Conservation (phyloP, 2,888 invertebrate species). For the Heterodera filipjevi region DNA sequence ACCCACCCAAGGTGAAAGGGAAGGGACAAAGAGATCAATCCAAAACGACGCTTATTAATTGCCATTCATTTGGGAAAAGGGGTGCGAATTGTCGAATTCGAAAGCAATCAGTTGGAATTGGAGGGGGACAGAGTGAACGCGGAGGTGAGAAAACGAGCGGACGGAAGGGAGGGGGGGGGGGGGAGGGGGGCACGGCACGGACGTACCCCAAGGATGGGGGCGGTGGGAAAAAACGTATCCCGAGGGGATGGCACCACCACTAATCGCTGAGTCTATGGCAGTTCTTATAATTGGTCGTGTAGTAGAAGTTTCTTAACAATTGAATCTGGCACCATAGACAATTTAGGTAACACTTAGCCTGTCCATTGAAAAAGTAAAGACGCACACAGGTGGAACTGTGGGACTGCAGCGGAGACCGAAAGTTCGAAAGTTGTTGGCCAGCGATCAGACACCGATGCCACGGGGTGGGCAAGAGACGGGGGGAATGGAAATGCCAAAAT, state of each 20-base stretch:
- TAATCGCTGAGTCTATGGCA: no score
- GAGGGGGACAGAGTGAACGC: constrained; percentile 72
- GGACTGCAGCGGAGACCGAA: constrained; percentile 79
- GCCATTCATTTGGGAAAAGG: constrained; percentile 39
- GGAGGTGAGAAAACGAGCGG: constrained; percentile 67
- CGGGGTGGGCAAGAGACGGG: constrained; percentile 69
- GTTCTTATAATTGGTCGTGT: no score
- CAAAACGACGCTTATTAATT: no score
- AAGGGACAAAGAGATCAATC: neutral
- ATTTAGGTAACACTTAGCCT: no score
- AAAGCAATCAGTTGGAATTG: constrained; percentile 72
- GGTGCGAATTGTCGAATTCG: constrained; percentile 77
- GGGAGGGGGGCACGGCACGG: neutral
- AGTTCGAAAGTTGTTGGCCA: constrained; percentile 80
- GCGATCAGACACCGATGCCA: constrained; percentile 75
- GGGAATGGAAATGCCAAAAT: neutral
- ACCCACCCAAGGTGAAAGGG: constrained; percentile 50
- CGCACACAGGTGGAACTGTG: constrained; percentile 73
- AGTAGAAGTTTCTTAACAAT: no score
- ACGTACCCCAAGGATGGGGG: no score
- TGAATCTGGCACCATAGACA: no score
- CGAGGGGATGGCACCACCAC: no score
- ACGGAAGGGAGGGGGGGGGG: neutral
- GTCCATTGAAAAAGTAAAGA: no score
- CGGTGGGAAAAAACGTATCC: no score